These are phyloP conservation scores for Chiloscyllium plagiosum DNA, from an alignment of 2,113 vertebrate genomes.

Conservation along the genomic window DNA sequence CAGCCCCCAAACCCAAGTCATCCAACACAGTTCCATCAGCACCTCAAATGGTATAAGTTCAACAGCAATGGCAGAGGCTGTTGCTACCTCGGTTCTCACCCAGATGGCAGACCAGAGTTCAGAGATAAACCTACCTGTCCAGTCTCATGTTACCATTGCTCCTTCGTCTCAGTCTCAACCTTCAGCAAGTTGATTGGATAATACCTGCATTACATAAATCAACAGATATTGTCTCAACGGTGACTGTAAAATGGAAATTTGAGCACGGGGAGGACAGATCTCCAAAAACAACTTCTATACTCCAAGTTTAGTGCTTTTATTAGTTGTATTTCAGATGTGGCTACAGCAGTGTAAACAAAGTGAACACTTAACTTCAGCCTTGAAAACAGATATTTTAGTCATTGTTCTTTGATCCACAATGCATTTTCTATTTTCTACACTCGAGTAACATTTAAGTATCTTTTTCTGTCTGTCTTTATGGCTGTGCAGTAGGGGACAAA, in stretches of 20 bases:
- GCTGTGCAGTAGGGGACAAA: background rate
- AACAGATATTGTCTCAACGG: slow-evolving; percentile 53
- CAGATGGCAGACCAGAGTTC: slow-evolving; percentile 82
- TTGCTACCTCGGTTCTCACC: slow-evolving; percentile 65
- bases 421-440: slow-evolving; percentile 28
- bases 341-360: slow-evolving; percentile 17
- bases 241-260: slow-evolving; percentile 67
- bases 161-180: slow-evolving; percentile 71
- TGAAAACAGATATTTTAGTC: slow-evolving; percentile 1
- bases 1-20: slow-evolving; percentile 86
- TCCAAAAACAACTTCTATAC: background rate
- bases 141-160: slow-evolving; percentile 61
- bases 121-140: slow-evolving; percentile 58
- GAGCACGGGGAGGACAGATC: background rate
- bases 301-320: slow-evolving; percentile 35
- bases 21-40: slow-evolving; percentile 96
- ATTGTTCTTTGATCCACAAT: slow-evolving; percentile 23
- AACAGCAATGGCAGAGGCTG: slow-evolving; percentile 66
- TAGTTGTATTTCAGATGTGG: slow-evolving; percentile 30
- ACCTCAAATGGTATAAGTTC: slow-evolving; percentile 93
- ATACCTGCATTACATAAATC: slow-evolving; percentile 45
- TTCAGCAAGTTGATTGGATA: slow-evolving; percentile 83
- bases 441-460: background rate
- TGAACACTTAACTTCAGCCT: slow-evolving; percentile 19
- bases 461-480: slow-evolving; percentile 20